These are phyloP conservation scores for Standfussiana lucernea DNA, from an alignment of 2,888 invertebrate species.

Conservation along the genomic window DNA sequence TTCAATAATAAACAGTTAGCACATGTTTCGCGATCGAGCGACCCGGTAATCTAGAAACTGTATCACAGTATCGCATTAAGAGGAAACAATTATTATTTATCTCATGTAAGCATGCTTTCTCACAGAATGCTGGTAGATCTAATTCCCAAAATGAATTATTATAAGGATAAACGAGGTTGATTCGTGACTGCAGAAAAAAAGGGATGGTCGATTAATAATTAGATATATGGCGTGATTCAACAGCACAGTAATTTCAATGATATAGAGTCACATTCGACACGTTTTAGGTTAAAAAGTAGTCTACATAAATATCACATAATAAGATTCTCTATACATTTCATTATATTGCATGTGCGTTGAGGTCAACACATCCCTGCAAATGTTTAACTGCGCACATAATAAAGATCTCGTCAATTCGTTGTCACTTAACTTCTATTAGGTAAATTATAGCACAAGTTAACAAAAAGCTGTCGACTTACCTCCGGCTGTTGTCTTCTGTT, in stretches of 20 bases:
- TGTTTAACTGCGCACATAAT: constrained; percentile 22
- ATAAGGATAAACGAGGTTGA: background rate
- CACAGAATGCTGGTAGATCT: background rate
- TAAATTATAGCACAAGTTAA: constrained; percentile 3
- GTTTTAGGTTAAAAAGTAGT: constrained; percentile 18
- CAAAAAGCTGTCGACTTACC: constrained; percentile 77
- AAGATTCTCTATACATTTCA: background rate
- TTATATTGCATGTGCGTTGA: background rate
- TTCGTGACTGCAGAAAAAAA: background rate
- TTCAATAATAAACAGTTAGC: constrained; percentile 52
- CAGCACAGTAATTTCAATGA: background rate
- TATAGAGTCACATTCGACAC: background rate
- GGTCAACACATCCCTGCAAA: constrained; percentile 8
- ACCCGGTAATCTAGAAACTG: constrained; percentile 58
- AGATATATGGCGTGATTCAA: background rate
- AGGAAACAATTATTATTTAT: constrained; percentile 49
- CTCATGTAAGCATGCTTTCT: constrained; percentile 18
- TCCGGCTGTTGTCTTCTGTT: constrained; percentile 73
- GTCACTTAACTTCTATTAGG: constrained; percentile 9
- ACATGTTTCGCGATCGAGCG: constrained; percentile 53
- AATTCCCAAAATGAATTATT: background rate
- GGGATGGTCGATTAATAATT: background rate
- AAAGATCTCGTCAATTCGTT: constrained; percentile 26
- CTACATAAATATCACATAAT: background rate
- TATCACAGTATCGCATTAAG: constrained; percentile 46